Conservation (phyloP, 2,113 vertebrate genomes). For the Hemiscyllium ocellatum region DNA sequence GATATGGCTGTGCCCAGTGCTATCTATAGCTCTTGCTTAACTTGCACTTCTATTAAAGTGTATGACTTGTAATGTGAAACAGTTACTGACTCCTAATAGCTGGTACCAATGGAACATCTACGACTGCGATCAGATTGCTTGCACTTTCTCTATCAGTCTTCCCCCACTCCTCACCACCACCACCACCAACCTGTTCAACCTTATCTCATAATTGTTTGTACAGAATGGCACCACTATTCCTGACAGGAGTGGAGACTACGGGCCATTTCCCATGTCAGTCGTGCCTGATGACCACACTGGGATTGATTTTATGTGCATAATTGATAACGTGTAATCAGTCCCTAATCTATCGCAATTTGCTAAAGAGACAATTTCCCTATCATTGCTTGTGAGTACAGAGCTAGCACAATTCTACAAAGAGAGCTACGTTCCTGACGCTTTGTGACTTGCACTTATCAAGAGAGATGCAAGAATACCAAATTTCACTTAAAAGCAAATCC, state of each 20-base stretch:
- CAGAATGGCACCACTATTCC: not conserved
- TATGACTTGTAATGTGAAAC: not conserved
- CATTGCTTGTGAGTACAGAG: no score
- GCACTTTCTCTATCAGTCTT: not conserved
- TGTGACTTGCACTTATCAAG: no score
- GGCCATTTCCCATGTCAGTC: not conserved
- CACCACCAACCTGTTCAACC: not conserved
- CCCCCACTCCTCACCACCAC: no score
- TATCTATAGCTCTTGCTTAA: not conserved
- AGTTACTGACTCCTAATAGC: not conserved
- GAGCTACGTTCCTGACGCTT: no score
- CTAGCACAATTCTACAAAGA: no score
- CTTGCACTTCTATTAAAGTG: constrained; percentile 5
- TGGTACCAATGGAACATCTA: not conserved
- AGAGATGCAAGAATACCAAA: no score
- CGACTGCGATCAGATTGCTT: not conserved
- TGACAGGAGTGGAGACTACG: not conserved
- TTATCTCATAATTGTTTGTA: not conserved
- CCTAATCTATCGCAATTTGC: no score
- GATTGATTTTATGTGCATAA: not conserved
- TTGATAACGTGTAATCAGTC: not conserved
- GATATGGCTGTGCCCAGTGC: not conserved
- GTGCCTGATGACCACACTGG: not conserved
- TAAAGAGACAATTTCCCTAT: not conserved
- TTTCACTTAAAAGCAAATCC: no score